Base-by-base conservation (phyloP, 2,113 vertebrate genomes). In the Poecile atricapillus region DNA sequence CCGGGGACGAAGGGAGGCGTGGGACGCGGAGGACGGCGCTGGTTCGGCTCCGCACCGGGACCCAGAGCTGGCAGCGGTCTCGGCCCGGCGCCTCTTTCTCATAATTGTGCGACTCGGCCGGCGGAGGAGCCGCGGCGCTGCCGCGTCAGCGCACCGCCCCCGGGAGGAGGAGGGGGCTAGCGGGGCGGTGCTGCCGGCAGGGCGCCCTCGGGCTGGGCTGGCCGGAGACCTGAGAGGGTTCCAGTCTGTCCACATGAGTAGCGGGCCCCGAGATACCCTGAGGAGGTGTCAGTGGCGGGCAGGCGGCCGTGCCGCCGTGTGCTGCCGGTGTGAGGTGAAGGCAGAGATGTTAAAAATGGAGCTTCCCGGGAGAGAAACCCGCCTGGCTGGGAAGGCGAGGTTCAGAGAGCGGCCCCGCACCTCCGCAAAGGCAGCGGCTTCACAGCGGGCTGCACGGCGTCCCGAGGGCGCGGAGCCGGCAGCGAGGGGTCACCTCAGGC, bases 101-200 rank as follows among this genome's bases (percentile, higher is more conserved):
- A 97, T 97, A 96, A 96, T 96, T 97, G 96, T 97, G 96, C 94
- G 96, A 95, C 97, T 96, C 94, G 31, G 74, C 87, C 79, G 82
- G 93, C 82, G 24, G 89, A 88, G 85, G 49, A 91, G 89, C 95
- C 43, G 95, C 94, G 91, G 93, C 96, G 94, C 71, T 62, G 94
- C 91, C 92, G 91, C 95, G 94, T 95, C 95, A 96, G 88, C 87
- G 89, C 83, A 55, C 95, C 93, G 95, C 95, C 95, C 95, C 91
- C 69, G 69, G 73, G 22, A 11, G 88, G 90, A 80, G 93, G 94
- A 83, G 83, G 88, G 81, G 63, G 80, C n/a, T 5, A 59, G 3
- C 30, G 70, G 79, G 52, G 55, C 65, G 74, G 87, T 1, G 7
- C 74, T 44, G 56, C 53, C 59, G 41, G 53, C 55, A 16, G 19